phyloP scores from a whole-genome alignment of 2,888 invertebrate species.

The Cyclophora albipunctata region DNA sequence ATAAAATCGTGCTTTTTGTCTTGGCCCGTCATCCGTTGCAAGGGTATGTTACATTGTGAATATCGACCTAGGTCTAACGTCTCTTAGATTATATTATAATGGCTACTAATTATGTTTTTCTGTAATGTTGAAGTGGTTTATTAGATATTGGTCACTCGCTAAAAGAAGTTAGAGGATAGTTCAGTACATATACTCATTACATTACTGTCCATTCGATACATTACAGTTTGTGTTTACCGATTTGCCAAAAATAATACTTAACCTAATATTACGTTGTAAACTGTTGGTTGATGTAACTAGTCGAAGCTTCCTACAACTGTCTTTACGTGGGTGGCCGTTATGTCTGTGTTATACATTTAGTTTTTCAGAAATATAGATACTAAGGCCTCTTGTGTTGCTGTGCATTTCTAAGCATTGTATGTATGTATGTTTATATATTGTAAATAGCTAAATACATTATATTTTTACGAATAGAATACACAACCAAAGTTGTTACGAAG shows the following conservation, averaged over 20 bases:
- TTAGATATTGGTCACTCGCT: constrained; percentile 54
- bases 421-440: constrained; percentile 76
- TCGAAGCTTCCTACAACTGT: constrained; percentile 35
- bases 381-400: constrained; percentile 72
- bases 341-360: constrained; percentile 67
- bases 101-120: constrained; percentile 70
- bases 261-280: constrained; percentile 1
- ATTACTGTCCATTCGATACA: constrained; percentile 13
- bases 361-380: constrained; percentile 54
- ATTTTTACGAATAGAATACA: constrained; percentile 76
- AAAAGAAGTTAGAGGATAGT: constrained; percentile 40
- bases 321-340: constrained; percentile 60
- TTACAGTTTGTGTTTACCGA: constrained; percentile 8
- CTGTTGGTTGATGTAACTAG: constrained; percentile 32
- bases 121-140: constrained; percentile 51
- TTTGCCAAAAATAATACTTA: constrained; percentile 7
- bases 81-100: constrained; percentile 40
- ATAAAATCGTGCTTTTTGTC: constrained; percentile 73
- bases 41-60: constrained; percentile 63
- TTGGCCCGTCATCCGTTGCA: constrained; percentile 72
- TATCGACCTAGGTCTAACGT: constrained; percentile 53
- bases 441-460: constrained; percentile 73
- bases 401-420: constrained; percentile 77
- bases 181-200: constrained; percentile 18
- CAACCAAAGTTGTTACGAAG: constrained; percentile 77